Evolutionary conservation across 2,113 vertebrate genomes (phyloP), one percentile per base, ranked within the genome.

Genomic region (Talpa occidentalis): DNA sequence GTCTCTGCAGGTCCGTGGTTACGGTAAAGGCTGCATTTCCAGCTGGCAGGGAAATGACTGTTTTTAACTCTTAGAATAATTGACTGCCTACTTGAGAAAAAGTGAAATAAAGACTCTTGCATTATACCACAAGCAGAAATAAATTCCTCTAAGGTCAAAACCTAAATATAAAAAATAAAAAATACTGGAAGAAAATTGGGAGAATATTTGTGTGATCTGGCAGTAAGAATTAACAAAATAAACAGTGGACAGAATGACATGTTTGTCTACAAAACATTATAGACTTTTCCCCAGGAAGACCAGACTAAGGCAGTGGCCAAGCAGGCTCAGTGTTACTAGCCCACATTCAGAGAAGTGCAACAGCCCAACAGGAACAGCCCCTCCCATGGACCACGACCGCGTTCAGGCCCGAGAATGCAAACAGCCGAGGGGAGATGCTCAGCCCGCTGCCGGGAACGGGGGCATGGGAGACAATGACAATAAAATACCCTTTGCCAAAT

Each of bases 191-290:
- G 35, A 26, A 2, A 5, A 30, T 5, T 76, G 42, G 70, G 74
- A 24, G 16, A 44, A 32, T 5, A 44, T 56, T 35, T 83, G 40
- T 56, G 47, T 17, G 42, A 89, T 40, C 69, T 78, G 74, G 17
- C 64, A 47, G 11, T 32, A 17, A 54, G 19, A 56, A 22, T 30
- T 37, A 52, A 28, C n/a, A 79, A 42, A 54, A 32, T 26, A 84
- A 78, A 78, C n/a, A 26, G 52, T 10, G 26, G 8, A 44, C 15
- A 42, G 69, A 59, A 72, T 17, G 37, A 80, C 5, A 10, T 64
- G 69, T 54, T 74, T 88, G 52, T 79, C 67, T 83, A 67, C 32
- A 67, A 93, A 80, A 94, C 64, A 49, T 28, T 37, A 26, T 35
- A 62, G 59, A 64, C 3, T 28, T 79, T 49, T 90, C 52, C 67